These are phyloP conservation scores for Rhynchopsitta pachyrhyncha DNA, from an alignment of 2,113 vertebrate species.

Conservation along the genomic window DNA sequence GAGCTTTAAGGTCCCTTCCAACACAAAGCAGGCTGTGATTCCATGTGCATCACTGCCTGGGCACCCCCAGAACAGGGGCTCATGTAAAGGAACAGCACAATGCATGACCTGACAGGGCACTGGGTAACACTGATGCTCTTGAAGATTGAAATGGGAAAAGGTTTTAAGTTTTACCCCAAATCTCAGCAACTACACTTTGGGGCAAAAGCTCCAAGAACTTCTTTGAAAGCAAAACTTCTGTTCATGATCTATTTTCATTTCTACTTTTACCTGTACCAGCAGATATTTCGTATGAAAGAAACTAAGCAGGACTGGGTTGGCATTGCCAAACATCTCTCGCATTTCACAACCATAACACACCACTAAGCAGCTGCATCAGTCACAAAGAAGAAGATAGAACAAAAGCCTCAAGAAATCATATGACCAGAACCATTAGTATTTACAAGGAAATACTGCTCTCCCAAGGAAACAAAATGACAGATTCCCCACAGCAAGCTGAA, in stretches of 20 bases:
- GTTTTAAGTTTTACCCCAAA: neutral
- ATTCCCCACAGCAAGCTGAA: neutral
- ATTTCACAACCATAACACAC: neutral
- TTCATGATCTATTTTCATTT: neutral
- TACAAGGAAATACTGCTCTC: neutral
- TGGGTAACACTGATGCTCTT: neutral
- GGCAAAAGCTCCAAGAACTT: neutral
- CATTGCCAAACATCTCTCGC: neutral
- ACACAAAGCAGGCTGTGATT: neutral
- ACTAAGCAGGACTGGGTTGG: neutral
- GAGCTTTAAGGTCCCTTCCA: neutral
- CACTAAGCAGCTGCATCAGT: slow-evolving; percentile 32
- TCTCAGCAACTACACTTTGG: neutral
- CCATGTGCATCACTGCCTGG: neutral
- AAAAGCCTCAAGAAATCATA: slow-evolving; percentile 18
- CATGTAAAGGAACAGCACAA: neutral
- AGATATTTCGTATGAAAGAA: neutral
- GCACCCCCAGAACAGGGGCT: neutral
- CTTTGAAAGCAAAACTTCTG: neutral
- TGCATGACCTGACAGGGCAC: neutral
- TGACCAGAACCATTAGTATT: neutral
- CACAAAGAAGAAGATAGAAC: slow-evolving; percentile 20
- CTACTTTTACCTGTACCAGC: neutral
- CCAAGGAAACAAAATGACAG: neutral
- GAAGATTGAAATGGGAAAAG: neutral